These are phyloP conservation scores for Thalpophila matura DNA, from an alignment of 2,888 invertebrate species.

Conservation along the genomic window DNA sequence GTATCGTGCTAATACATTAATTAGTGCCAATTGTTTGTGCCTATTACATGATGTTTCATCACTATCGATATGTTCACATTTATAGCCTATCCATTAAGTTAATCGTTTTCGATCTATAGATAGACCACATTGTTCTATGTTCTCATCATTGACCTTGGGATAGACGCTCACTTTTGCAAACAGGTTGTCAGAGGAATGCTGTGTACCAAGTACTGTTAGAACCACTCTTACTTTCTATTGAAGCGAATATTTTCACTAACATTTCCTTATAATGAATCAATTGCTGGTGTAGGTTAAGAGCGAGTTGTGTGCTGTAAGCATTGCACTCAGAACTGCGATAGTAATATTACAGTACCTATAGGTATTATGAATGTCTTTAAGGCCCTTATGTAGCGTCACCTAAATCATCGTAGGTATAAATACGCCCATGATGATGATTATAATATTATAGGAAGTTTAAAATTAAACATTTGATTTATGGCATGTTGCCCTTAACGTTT, in stretches of 20 bases:
- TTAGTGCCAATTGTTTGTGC: conserved; percentile 3
- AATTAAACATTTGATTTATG: too few species aligned
- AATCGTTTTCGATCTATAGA: conserved; percentile 22
- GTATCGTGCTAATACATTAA: conserved; percentile 8
- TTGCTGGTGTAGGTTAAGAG: not conserved
- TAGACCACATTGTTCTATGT: conserved; percentile 61
- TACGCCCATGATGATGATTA: too few species aligned
- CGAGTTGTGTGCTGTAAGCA: not conserved
- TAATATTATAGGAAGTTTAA: too few species aligned
- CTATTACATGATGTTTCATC: not conserved
- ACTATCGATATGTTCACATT: not conserved
- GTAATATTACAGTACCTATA: too few species aligned
- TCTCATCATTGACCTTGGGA: conserved; percentile 83
- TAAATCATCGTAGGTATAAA: too few species aligned
- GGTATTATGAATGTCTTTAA: too few species aligned
- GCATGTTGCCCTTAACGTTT: too few species aligned
- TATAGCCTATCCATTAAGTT: conserved; percentile 5
- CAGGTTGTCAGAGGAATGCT: conserved; percentile 79
- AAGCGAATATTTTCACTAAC: conserved; percentile 35
- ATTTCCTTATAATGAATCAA: conserved; percentile 41
- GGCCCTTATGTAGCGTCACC: too few species aligned
- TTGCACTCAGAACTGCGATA: not conserved
- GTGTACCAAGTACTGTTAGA: conserved; percentile 57
- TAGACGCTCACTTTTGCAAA: conserved; percentile 79
- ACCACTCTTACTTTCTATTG: conserved; percentile 76